phyloP scores from a whole-genome alignment of 1,140 invertebrate species.

The Hormaphis cornu region DNA sequence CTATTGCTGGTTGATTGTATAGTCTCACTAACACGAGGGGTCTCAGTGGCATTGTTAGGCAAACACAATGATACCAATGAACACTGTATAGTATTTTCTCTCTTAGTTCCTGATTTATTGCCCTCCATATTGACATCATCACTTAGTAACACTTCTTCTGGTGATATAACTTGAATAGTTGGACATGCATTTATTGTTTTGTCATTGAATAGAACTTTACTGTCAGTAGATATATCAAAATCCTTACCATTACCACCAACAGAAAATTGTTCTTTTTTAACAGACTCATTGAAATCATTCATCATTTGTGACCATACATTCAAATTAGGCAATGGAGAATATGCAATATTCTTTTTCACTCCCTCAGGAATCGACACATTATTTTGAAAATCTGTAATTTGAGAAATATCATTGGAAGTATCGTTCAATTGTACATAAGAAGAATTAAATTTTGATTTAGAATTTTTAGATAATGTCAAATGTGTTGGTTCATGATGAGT shows the following conservation, averaged over 20 bases:
- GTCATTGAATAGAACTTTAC: neutral
- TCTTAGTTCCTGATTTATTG: neutral
- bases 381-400: too few species aligned
- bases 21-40: neutral
- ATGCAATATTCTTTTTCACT: too few species aligned
- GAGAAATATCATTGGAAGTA: too few species aligned
- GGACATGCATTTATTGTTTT: neutral
- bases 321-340: neutral
- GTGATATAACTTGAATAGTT: neutral
- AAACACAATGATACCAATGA: neutral
- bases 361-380: too few species aligned
- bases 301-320: conserved; percentile 6
- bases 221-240: neutral
- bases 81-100: neutral
- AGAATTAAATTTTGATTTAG: neutral
- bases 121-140: neutral
- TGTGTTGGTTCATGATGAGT: conserved; percentile 14
- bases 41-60: neutral
- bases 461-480: neutral
- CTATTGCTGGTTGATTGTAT: too few species aligned
- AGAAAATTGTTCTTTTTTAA: neutral
- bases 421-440: neutral
- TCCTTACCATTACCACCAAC: neutral
- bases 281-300: conserved; percentile 22
- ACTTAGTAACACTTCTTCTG: neutral